Evolutionary conservation across 2,797 vertebrate species (phyloP), one percentile per base, ranked within the genome.

Genomic region (Danio aesculapii): DNA sequence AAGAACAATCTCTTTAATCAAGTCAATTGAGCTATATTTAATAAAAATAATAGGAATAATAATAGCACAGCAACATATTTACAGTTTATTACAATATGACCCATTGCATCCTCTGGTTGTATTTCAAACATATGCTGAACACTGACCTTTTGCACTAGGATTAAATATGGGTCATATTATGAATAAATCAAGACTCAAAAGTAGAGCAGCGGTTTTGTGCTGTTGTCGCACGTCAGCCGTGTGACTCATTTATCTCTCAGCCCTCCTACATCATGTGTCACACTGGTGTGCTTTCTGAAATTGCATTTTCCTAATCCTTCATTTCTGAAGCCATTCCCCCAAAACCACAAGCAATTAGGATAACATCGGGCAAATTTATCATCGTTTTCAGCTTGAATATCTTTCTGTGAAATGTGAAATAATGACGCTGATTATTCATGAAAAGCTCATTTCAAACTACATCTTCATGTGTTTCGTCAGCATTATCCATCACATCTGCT

Each of bases 311-410:
- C 79, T 81, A 85, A 85, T 89, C 85, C 87, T 84, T 79, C 70
- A 83, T 83, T 84, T 81, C 61, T 39, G 66, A 75, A 85, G 78
- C 75, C 82, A 85, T 86, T 83, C 82, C 81, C 44, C 74, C 80
- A 84, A 80, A 88, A 86, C 82, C 81, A 41, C 81, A 71, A 81
- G 78, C 86, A 86, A 87, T 88, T 88, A 86, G 83, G 84, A 85
- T 77, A 77, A 87, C 76, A 88, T 88, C 87, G 79, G 79, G 80
- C 70, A 72, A 83, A 87, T 87, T 83, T 85, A 87, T 88, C 86
- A 85, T 84, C 74, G 81, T 79, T 85, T 86, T 82, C 77, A 78
- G 57, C 61, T 72, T 64, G 84, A 84, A 86, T 84, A 82, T 86
- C 77, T 83, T 77, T 77, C 78, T 55, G 61, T 68, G 73, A 81